A percentile compares a stretch with the other conserved stretches of the same genome.
phyloP scores from a whole-genome alignment of 2,113 vertebrate genomes.

The Archocentrus centrarchus region DNA sequence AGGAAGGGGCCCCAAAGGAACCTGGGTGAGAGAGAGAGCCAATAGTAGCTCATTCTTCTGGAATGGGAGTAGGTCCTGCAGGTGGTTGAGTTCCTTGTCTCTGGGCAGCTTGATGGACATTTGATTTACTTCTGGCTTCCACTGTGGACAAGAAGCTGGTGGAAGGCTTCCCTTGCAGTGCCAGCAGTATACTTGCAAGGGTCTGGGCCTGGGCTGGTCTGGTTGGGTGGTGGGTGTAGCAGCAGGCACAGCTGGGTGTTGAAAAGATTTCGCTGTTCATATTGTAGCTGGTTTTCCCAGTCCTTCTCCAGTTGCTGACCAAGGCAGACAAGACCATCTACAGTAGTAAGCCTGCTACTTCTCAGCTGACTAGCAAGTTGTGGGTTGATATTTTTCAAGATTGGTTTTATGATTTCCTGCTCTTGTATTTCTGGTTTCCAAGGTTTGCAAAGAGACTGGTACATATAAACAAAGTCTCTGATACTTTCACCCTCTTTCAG shows the following conservation, averaged over 20 bases:
- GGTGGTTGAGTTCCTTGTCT: too few species aligned
- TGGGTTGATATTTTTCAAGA: neutral
- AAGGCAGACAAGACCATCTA: neutral
- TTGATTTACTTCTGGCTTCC: neutral
- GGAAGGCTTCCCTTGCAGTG: neutral
- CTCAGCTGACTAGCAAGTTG: too few species aligned
- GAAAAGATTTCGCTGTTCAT: neutral
- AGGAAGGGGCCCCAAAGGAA: too few species aligned
- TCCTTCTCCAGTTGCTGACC: conserved; percentile 22
- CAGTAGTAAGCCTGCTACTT: neutral
- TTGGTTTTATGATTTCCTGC: neutral
- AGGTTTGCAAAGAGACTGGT: neutral
- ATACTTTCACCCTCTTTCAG: neutral
- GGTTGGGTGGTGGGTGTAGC: too few species aligned
- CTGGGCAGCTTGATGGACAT: too few species aligned
- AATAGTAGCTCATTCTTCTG: too few species aligned
- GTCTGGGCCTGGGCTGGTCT: neutral
- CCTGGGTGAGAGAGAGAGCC: too few species aligned
- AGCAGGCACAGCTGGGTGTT: too few species aligned
- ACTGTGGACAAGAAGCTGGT: conserved; percentile 1
- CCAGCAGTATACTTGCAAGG: neutral
- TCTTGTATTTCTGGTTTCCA: neutral
- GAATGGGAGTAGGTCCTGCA: too few species aligned
- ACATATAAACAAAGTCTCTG: neutral
- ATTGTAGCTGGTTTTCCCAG: neutral